phyloP scores from a whole-genome alignment of 2,113 vertebrate species.

The Saiga tatarica region DNA sequence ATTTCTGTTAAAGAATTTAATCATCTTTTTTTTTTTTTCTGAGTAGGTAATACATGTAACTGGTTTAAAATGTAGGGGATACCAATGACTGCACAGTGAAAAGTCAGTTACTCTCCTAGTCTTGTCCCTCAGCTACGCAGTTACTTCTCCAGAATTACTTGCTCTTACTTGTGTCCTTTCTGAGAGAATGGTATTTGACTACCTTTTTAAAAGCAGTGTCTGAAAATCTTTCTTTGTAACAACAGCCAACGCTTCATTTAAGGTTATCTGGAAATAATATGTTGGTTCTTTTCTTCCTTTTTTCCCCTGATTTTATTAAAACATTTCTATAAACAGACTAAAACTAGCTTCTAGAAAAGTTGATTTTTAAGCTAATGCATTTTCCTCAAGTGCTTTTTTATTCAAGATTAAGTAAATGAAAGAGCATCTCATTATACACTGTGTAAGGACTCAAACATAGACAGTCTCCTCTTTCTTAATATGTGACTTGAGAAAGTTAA shows the following conservation, averaged over 20 bases:
- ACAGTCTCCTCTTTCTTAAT: neutral
- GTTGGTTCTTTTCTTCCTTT: neutral
- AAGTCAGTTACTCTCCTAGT: neutral
- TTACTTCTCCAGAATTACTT: neutral
- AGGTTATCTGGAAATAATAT: neutral
- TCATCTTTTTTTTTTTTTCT: neutral
- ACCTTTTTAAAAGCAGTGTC: slow-evolving; percentile 15
- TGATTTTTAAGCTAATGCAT: neutral
- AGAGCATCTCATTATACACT: neutral
- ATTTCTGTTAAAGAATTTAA: slow-evolving; percentile 39
- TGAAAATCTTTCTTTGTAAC: neutral
- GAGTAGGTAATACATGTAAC: neutral
- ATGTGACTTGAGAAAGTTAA: neutral
- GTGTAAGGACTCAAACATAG: neutral
- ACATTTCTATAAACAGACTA: slow-evolving; percentile 13
- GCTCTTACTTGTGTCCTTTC: neutral
- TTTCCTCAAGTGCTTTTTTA: slow-evolving; percentile 27
- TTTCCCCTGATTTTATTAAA: slow-evolving; percentile 14
- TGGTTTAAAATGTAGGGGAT: neutral
- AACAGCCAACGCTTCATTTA: neutral
- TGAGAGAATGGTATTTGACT: neutral
- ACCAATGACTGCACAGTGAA: neutral
- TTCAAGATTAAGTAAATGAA: slow-evolving; percentile 21
- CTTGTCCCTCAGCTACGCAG: neutral
- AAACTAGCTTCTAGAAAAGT: slow-evolving; percentile 30